phyloP scores from a whole-genome alignment of 1,140 invertebrate genomes.

The Lepidotrigona ventralis region DNA sequence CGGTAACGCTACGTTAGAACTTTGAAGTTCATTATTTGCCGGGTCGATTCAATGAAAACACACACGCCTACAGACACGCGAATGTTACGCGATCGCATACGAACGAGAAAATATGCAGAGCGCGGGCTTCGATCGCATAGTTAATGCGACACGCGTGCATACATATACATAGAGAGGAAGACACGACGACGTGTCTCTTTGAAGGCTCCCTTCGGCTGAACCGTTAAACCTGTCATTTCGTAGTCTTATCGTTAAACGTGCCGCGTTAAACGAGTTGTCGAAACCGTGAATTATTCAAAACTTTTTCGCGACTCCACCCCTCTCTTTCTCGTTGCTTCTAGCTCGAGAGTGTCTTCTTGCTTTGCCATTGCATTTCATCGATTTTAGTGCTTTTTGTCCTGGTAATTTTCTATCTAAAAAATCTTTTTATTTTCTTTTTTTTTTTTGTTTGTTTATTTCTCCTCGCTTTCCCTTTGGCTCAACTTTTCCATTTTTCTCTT shows the following conservation, averaged over 20 bases:
- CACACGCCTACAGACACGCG: neutral
- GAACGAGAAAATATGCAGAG: slow-evolving; percentile 43
- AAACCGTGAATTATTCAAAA: slow-evolving; percentile 38
- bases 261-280: slow-evolving; percentile 25
- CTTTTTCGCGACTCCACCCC: neutral
- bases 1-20: slow-evolving; percentile 5
- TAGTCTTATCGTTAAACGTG: slow-evolving; percentile 35
- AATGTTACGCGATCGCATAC: slow-evolving; percentile 6
- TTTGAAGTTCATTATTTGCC: slow-evolving; percentile 42
- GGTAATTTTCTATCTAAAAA: no score
- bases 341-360: no score
- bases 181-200: slow-evolving; percentile 1
- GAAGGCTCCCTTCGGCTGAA: neutral
- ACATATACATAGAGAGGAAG: neutral
- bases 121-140: slow-evolving; percentile 42
- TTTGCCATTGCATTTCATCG: no score
- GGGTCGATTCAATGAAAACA: slow-evolving; percentile 41
- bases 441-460: no score
- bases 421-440: no score
- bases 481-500: no score
- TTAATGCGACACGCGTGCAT: slow-evolving; percentile 29
- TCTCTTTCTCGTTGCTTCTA: neutral
- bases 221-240: slow-evolving; percentile 41
- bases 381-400: no score
- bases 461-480: no score